These are phyloP conservation scores for Sitobion miscanthi DNA, from an alignment of 1,140 invertebrate genomes.

Conservation along the genomic window DNA sequence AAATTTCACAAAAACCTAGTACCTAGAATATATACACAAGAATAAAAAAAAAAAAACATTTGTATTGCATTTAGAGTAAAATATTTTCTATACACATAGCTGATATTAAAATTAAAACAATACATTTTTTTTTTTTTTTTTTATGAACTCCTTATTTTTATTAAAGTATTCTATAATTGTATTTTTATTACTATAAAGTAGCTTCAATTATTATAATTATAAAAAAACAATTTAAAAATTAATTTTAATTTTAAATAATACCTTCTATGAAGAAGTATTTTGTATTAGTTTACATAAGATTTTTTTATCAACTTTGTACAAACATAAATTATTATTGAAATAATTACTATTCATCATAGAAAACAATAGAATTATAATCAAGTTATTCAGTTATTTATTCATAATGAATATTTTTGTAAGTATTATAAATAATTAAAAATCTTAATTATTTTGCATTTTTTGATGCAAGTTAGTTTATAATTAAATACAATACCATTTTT, in stretches of 20 bases:
- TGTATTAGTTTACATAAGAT: not conserved
- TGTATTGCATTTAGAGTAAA: not conserved
- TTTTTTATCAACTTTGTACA: not conserved
- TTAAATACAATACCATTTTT: not conserved
- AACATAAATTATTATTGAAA: not conserved
- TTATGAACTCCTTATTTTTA: not conserved
- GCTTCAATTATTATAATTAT: not conserved
- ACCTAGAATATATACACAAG: not conserved
- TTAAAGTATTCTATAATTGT: not conserved
- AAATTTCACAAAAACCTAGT: not conserved
- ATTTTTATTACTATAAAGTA: not conserved
- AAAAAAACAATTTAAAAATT: not conserved
- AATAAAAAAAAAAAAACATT: not conserved
- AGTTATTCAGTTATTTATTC: not conserved
- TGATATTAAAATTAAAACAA: not conserved
- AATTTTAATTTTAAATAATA: not conserved
- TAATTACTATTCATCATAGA: not conserved
- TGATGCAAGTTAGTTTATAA: not conserved
- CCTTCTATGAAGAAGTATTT: not conserved
- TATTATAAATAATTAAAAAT: constrained; percentile 24
- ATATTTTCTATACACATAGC: not conserved
- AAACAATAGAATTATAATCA: not conserved
- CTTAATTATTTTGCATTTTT: not conserved
- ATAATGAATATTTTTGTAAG: constrained; percentile 4
- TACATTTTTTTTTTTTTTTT: not conserved